Base-by-base conservation (phyloP, 2,113 vertebrate genomes). In the Microcebus griseorufus region DNA sequence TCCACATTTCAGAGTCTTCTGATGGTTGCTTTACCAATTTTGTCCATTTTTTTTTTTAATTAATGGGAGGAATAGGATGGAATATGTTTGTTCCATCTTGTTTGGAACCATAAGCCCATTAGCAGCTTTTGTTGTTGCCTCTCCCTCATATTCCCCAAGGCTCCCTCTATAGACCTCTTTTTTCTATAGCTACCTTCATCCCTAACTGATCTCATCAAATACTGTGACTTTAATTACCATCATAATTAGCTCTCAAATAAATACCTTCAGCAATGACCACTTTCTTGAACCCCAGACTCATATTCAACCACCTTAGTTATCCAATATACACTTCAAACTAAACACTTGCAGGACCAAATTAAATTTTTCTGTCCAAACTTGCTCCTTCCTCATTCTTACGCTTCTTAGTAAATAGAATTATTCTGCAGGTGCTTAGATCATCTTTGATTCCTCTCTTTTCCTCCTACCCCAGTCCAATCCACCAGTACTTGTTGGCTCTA, bases 361-460 rank as follows among this genome's bases (percentile, higher is more conserved):
- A 39, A 79, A 10, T 69, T 93, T 62, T 91, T 94, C 76, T 89
- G 9, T 55, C 11, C 12, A 79, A 89, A 93, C 12, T 73, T 73
- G 64, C 64, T 82, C 75, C 34, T 81, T 79, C 34, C 22, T 87
- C 45, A 93, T 87, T 90, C 73, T 93, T 55, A n/a, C 18, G 37
- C 64, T 64, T 87, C 45, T 86, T 76, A 67, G 27, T 51, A 95
- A 96, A 83, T 22, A 95, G 48, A 45, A n/a, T 88, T 51, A 39
- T 67, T 79, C 58, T 58, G 14, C 45, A 75, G 78, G 62, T 93
- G 5, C 22, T 94, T 79, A 55, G 3, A 90, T 87, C 6, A 82
- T 42, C 75, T 78, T 90, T 79, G 67, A 83, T 32, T 93, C 22
- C 17, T 65, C 5, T 95, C 73, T 94, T 75, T 94, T 94, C 81